Conservation (phyloP, 1,140 invertebrate genomes). For the Musca vetustissima region DNA sequence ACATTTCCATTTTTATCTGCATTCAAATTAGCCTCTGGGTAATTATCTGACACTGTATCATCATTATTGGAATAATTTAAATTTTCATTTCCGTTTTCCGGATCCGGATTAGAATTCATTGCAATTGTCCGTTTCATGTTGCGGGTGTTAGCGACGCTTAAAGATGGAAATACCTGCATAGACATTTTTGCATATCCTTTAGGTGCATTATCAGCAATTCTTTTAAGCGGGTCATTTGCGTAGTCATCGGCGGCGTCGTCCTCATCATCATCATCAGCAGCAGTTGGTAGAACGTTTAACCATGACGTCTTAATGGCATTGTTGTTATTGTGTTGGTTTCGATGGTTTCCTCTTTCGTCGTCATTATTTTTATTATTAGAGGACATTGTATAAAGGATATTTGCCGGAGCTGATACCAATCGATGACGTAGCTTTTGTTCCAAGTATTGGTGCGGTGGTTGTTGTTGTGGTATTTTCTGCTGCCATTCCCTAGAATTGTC, state of each 20-base stretch:
- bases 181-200: neutral
- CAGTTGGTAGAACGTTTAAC: neutral
- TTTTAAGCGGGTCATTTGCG: neutral
- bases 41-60: neutral
- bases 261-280: neutral
- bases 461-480: neutral
- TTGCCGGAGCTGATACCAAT: no score
- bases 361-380: no score
- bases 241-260: neutral
- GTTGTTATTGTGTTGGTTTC: neutral
- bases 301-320: slow-evolving; percentile 6
- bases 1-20: neutral
- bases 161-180: no score
- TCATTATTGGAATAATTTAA: slow-evolving; percentile 10
- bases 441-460: no score
- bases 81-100: slow-evolving; percentile 22
- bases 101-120: no score
- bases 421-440: neutral
- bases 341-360: no score
- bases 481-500: no score
- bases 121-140: no score
- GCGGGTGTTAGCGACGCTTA: no score
- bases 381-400: no score
- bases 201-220: neutral
- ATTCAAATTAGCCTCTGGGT: neutral